phyloP scores from a whole-genome alignment of 1,140 invertebrate species.

The Trichonephila inaurata region DNA sequence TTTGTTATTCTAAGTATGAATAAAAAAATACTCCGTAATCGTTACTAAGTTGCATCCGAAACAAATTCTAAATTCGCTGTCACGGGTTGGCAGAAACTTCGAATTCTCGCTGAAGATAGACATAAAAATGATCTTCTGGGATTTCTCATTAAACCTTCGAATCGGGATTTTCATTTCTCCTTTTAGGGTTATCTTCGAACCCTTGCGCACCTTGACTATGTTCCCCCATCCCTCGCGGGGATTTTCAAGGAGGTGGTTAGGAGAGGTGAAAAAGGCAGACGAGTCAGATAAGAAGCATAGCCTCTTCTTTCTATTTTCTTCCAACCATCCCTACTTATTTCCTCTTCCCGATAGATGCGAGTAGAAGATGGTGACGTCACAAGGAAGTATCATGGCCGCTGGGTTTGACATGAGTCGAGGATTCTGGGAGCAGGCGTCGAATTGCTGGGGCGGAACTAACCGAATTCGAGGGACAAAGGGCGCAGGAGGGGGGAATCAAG shows the following conservation, averaged over 20 bases:
- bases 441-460: slow-evolving; percentile 47
- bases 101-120: not conserved
- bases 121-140: not conserved
- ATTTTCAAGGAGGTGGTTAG: slow-evolving; percentile 48
- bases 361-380: slow-evolving; percentile 55
- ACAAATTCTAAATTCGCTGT: not conserved
- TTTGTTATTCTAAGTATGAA: not conserved
- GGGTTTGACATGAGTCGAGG: slow-evolving; percentile 41
- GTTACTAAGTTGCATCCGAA: not conserved
- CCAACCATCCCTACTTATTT: slow-evolving; percentile 13
- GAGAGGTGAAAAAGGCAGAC: slow-evolving; percentile 46
- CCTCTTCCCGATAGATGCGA: not conserved
- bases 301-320: slow-evolving; percentile 22
- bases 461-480: slow-evolving; percentile 9
- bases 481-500: not conserved
- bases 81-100: not conserved
- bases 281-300: slow-evolving; percentile 42
- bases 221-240: not conserved
- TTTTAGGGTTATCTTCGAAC: not conserved
- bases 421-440: slow-evolving; percentile 53
- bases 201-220: not conserved
- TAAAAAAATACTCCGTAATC: not conserved
- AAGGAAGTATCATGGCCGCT: slow-evolving; percentile 56
- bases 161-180: not conserved
- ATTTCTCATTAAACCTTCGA: not conserved